Evolutionary conservation across 1,140 invertebrate species (phyloP).

Genomic region (Pseudachorutes palmiensis): DNA sequence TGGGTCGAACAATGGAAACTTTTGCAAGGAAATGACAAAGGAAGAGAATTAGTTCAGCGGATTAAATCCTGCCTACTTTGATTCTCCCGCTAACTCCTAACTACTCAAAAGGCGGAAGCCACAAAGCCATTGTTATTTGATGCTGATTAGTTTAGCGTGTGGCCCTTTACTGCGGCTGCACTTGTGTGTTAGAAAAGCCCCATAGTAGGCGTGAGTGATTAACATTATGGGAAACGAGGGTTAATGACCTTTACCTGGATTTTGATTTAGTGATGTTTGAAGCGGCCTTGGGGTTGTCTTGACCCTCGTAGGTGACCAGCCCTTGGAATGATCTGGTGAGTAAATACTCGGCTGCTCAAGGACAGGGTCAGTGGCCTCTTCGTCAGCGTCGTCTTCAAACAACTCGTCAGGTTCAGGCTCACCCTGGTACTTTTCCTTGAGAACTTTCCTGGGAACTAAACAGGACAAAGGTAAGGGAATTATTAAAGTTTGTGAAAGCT

Average conservation of each 20-base stretch:
- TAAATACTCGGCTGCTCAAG: constrained; percentile 47
- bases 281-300: constrained; percentile 42
- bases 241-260: constrained; percentile 18
- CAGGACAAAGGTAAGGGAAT: not conserved
- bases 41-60: too few relatives aligned
- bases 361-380: constrained; percentile 38
- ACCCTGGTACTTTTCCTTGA: constrained; percentile 67
- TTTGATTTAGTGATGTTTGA: constrained; percentile 21
- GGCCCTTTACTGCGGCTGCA: too few relatives aligned
- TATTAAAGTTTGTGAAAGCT: not conserved
- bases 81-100: too few relatives aligned
- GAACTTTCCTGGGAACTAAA: constrained; percentile 69
- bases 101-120: too few relatives aligned
- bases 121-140: too few relatives aligned
- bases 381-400: constrained; percentile 42
- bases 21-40: too few relatives aligned
- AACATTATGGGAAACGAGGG: not conserved
- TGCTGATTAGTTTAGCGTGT: too few relatives aligned
- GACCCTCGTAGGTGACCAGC: constrained; percentile 44
- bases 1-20: too few relatives aligned
- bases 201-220: not conserved
- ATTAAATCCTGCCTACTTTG: too few relatives aligned
- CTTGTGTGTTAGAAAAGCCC: not conserved
- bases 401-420: constrained; percentile 60
- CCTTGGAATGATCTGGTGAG: constrained; percentile 37